Conservation (phyloP, 2,888 invertebrate genomes). For the Lasioglossum pauxillum region DNA sequence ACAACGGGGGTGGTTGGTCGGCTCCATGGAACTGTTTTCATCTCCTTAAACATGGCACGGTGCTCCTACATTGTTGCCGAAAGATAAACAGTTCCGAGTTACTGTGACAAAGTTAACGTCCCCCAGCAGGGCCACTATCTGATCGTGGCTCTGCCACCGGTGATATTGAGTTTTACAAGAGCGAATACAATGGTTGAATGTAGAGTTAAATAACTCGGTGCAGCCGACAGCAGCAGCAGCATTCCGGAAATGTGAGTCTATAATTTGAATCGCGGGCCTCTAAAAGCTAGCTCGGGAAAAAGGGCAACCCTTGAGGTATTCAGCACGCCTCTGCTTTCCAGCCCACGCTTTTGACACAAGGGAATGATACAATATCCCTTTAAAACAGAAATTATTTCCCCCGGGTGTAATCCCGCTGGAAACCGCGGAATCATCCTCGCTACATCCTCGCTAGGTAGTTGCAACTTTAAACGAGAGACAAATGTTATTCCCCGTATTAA, state of each 20-base stretch:
- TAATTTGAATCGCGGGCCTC: constrained; percentile 53
- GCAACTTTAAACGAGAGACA: constrained; percentile 24
- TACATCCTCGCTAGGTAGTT: not conserved
- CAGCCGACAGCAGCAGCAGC: constrained; percentile 27
- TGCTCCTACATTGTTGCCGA: constrained; percentile 41
- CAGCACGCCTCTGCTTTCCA: not conserved
- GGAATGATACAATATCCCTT: constrained; percentile 12
- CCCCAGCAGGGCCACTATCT: constrained; percentile 46
- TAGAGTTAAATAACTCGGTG: constrained; percentile 62
- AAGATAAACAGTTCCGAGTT: constrained; percentile 57
- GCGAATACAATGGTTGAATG: constrained; percentile 35
- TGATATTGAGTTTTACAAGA: constrained; percentile 66
- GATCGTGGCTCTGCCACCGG: constrained; percentile 50
- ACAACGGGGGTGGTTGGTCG: constrained; percentile 13
- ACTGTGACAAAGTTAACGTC: constrained; percentile 46
- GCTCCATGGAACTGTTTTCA: constrained; percentile 19
- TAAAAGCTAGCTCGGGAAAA: constrained; percentile 10
- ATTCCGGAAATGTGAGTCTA: constrained; percentile 52
- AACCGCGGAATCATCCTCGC: constrained; percentile 12
- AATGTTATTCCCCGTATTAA: not conserved
- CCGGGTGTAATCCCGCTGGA: constrained; percentile 22
- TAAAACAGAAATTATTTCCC: constrained; percentile 32
- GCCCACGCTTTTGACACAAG: constrained; percentile 31
- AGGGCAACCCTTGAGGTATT: constrained; percentile 13
- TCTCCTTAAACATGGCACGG: constrained; percentile 41